Evolutionary conservation across 2,113 vertebrate species (phyloP).

Genomic region (Neolamprologus hecqui): DNA sequence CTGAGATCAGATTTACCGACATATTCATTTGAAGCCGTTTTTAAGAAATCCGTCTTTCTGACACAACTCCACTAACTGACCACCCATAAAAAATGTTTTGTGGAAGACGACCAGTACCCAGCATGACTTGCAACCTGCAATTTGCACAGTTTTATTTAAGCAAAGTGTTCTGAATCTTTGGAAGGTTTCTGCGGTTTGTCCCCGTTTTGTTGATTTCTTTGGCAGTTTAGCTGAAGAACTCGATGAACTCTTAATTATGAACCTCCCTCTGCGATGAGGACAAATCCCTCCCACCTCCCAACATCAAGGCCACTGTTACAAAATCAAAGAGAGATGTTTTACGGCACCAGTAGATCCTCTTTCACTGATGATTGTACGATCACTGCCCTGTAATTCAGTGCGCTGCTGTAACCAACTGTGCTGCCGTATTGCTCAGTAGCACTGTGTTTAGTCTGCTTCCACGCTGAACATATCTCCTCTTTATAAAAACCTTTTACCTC

Average conservation of each 20-base stretch:
- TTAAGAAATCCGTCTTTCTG: background rate
- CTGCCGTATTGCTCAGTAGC: background rate
- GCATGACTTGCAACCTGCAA: slow-evolving; percentile 4
- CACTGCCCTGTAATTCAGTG: background rate
- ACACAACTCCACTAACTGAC: background rate
- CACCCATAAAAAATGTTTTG: background rate
- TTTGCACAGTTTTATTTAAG: slow-evolving; percentile 22
- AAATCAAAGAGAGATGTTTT: slow-evolving; percentile 20
- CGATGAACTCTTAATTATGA: slow-evolving; percentile 31
- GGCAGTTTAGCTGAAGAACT: slow-evolving; percentile 40
- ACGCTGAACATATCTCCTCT: background rate
- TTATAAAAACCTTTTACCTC: background rate
- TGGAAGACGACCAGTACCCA: background rate
- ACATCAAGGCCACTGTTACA: slow-evolving; percentile 20
- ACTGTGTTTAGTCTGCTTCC: background rate
- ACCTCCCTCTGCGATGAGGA: slow-evolving; percentile 5
- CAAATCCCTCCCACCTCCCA: slow-evolving; percentile 8
- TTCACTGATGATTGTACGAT: background rate
- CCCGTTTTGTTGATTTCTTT: slow-evolving; percentile 41
- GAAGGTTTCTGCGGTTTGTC: slow-evolving; percentile 31
- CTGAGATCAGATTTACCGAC: slow-evolving; percentile 16
- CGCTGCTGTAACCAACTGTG: background rate
- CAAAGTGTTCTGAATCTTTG: slow-evolving; percentile 17
- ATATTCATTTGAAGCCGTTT: background rate
- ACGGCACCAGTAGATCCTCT: background rate